Conservation (phyloP, 2,797 vertebrate species). For the Muraenolepis orangiensis region DNA sequence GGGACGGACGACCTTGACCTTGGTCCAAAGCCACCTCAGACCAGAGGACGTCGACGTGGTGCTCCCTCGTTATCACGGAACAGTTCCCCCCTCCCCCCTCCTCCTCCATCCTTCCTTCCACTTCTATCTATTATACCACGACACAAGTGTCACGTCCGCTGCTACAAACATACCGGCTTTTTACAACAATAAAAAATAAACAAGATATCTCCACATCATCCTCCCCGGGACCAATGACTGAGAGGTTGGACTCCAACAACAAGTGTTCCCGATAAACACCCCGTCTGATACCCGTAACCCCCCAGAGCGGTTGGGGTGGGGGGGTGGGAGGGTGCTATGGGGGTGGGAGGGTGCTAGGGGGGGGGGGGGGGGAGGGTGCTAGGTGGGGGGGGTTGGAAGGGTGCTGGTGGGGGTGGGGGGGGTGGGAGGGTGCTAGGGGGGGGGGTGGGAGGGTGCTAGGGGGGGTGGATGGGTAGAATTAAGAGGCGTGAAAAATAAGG, state of each 20-base stretch:
- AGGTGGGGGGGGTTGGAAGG: too few relatives aligned
- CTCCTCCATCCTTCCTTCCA: too few relatives aligned
- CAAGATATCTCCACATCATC: background rate
- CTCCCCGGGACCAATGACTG: constrained; percentile 3
- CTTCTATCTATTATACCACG: too few relatives aligned
- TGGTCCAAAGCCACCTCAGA: too few relatives aligned
- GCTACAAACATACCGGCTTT: background rate
- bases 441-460: too few relatives aligned
- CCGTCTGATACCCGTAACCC: constrained; percentile 8
- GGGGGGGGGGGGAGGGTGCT: constrained; percentile 13
- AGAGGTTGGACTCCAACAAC: constrained; percentile 40
- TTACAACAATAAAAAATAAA: background rate
- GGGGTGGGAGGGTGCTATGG: constrained; percentile 15
- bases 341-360: constrained; percentile 8
- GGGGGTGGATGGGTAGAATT: constrained; percentile 43
- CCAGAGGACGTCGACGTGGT: too few relatives aligned
- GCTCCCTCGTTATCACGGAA: too few relatives aligned
- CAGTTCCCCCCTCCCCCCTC: too few relatives aligned
- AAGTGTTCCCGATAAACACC: constrained; percentile 24
- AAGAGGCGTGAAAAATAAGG: constrained; percentile 56
- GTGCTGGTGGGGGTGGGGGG: background rate
- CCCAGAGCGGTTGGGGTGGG: background rate
- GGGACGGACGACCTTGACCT: too few relatives aligned
- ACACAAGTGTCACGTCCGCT: background rate
- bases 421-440: too few relatives aligned